Evolutionary conservation across 1,140 invertebrate species (phyloP).

Genomic region (Mycetomoellerius zeteki): DNA sequence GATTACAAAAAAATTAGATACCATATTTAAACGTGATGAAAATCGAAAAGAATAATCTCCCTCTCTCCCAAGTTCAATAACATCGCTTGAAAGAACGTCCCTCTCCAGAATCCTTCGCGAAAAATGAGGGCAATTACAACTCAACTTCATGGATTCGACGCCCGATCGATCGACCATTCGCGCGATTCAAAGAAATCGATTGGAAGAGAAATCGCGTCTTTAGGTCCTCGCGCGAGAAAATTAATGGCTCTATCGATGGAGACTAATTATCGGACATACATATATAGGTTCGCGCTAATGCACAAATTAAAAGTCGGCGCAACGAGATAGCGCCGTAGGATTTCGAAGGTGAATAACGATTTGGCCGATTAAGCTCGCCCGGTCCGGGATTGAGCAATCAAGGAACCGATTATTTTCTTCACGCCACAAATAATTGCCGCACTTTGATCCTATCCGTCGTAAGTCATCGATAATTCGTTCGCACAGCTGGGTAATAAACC

Average conservation of each 20-base stretch:
- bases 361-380: constrained; percentile 70
- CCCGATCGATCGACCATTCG: constrained; percentile 35
- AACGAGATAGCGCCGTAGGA: constrained; percentile 57
- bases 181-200: constrained; percentile 48
- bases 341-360: constrained; percentile 80
- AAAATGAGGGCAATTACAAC: constrained; percentile 42
- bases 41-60: neutral
- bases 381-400: constrained; percentile 80
- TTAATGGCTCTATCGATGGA: constrained; percentile 77
- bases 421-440: constrained; percentile 73
- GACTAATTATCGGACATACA: constrained; percentile 76
- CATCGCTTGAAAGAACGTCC: neutral
- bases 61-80: neutral
- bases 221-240: constrained; percentile 65
- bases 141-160: neutral
- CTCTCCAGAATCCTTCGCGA: neutral
- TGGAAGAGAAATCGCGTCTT: constrained; percentile 69
- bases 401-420: constrained; percentile 70
- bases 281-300: constrained; percentile 72
- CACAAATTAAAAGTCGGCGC: constrained; percentile 77
- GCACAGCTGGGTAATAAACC: constrained; percentile 62
- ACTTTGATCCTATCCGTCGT: constrained; percentile 71
- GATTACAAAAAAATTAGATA: neutral
- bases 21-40: neutral
- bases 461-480: constrained; percentile 74